Evolutionary conservation across 2,888 invertebrate species (phyloP).

Genomic region (Chalcis sispes): DNA sequence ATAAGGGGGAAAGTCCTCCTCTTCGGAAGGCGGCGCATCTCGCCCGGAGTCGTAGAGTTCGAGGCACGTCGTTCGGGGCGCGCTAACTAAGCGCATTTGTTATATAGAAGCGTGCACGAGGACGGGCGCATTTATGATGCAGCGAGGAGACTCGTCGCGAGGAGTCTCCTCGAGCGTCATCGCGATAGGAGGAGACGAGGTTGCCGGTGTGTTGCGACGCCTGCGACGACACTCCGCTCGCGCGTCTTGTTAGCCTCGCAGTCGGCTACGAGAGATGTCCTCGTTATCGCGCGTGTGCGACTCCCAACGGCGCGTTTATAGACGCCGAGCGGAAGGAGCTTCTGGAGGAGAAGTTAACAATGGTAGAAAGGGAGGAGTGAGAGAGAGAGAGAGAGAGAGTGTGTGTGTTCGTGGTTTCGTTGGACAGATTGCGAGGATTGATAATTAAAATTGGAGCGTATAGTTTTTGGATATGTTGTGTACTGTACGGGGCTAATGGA

Average conservation of each 20-base stretch:
- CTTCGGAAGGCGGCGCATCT: neutral
- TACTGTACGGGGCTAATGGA: no score
- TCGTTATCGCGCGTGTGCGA: slow-evolving; percentile 46
- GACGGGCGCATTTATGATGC: slow-evolving; percentile 37
- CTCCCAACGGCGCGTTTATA: no score
- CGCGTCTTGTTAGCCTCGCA: slow-evolving; percentile 49
- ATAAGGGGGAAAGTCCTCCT: neutral
- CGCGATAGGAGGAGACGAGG: slow-evolving; percentile 16
- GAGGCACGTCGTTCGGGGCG: neutral
- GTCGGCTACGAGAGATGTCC: slow-evolving; percentile 48
- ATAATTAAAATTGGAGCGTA: slow-evolving; percentile 35
- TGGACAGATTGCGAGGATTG: slow-evolving; percentile 29
- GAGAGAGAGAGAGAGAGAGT: neutral
- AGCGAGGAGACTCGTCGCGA: slow-evolving; percentile 15
- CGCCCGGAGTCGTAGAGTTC: neutral
- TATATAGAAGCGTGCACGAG: neutral
- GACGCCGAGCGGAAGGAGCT: no score
- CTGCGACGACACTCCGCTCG: neutral
- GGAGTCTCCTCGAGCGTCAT: neutral
- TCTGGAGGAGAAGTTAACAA: no score
- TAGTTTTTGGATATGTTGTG: neutral
- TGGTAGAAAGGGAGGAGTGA: no score
- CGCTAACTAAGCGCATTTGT: slow-evolving; percentile 54
- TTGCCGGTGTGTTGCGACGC: neutral
- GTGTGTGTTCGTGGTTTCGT: neutral